phyloP scores from a whole-genome alignment of 2,113 vertebrate species.

The Dromas ardeola region DNA sequence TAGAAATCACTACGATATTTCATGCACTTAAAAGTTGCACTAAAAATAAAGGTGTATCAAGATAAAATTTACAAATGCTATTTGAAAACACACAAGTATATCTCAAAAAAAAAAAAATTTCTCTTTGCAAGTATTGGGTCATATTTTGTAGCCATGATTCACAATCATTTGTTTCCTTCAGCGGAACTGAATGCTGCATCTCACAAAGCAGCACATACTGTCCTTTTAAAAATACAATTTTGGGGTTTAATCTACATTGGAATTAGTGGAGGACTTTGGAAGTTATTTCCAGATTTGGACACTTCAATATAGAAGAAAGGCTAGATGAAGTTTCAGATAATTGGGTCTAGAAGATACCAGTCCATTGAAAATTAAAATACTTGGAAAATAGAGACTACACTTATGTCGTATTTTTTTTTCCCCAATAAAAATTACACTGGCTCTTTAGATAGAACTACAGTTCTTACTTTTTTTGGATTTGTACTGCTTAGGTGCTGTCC shows the following conservation, averaged over 20 bases:
- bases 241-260: background rate
- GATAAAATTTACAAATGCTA: background rate
- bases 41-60: background rate
- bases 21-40: background rate
- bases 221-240: background rate
- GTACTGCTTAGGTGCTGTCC: conserved; percentile 92
- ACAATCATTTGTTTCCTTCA: background rate
- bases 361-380: background rate
- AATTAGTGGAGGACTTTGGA: background rate
- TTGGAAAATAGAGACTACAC: background rate
- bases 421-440: background rate
- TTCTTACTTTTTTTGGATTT: conserved; percentile 76
- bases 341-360: background rate
- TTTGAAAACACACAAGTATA: background rate
- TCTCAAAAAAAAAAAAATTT: background rate
- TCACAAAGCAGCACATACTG: background rate
- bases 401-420: fast-evolving
- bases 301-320: background rate
- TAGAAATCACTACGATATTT: background rate
- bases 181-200: background rate
- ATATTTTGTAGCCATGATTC: background rate
- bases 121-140: background rate
- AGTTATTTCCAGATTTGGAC: background rate
- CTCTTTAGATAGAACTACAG: background rate
- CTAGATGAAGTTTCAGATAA: background rate